Evolutionary conservation across 2,113 vertebrate species (phyloP).

Genomic region (Mustela lutreola): DNA sequence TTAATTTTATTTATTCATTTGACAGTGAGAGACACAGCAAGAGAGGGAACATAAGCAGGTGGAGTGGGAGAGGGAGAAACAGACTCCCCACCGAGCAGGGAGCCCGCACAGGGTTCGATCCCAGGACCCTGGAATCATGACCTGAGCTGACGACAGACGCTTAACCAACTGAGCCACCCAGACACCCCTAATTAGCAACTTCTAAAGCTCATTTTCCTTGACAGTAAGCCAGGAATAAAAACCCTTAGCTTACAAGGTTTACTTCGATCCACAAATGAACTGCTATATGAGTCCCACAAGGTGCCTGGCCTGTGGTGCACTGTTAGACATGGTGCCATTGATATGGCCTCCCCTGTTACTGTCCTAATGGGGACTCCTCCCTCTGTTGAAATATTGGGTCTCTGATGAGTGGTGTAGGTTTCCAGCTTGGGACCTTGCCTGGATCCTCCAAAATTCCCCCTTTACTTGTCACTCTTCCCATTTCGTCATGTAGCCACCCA

Average conservation of each 20-base stretch:
- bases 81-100: no score
- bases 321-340: background rate
- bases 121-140: no score
- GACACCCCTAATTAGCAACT: background rate
- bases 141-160: no score
- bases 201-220: background rate
- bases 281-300: background rate
- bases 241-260: background rate
- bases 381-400: background rate
- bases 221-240: background rate
- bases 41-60: no score
- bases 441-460: background rate
- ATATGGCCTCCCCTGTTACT: background rate
- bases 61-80: no score
- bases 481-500: background rate
- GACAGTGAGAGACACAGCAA: no score
- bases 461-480: background rate
- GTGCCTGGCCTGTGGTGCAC: background rate
- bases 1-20: no score
- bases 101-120: no score
- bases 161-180: no score
- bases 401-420: background rate
- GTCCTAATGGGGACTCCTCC: background rate
- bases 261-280: background rate
- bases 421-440: background rate